Base-by-base conservation (phyloP, 2,888 invertebrate species). In the Synergus gifuensis region DNA sequence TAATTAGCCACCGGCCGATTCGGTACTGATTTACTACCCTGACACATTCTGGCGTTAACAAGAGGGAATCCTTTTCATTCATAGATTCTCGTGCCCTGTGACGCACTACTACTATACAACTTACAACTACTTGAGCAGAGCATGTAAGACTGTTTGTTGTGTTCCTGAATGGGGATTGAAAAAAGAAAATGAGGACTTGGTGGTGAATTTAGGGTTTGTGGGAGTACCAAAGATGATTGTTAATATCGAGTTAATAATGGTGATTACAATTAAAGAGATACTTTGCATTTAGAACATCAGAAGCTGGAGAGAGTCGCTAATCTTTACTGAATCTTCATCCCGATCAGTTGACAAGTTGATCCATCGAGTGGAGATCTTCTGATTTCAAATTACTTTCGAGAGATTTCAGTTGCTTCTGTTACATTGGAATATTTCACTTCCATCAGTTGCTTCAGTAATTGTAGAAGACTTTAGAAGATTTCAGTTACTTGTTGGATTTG, bases 51-150 rank as follows among this genome's bases (percentile, higher is more conserved):
- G 78, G 79, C 76, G 87, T 89, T 90, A 90, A 88, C 86, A 87
- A 88, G 86, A 88, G 87, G 44, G 63, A 89, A 89, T 89, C 89
- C 89, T 89, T 90, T 91, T 90, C 91, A 91, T 91, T 91, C 91
- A 91, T 90, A 87, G 88, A 89, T 89, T 87, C 86, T 86, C 87
- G 85, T 85, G 86, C 85, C 87, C 86, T 18, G 44, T 66, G 18
- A 66, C 22, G 42, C 42, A 40, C 44, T 66, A 40, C 64, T 46
- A 64, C 63, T 36, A 28, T 28, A 36, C 42, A 11, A 44, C 36
- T 66, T 42, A 36, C 49, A 73, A 49, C 18, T 42, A 42, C 18
- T 67, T 42, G 58, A 14, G 16, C 14, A 36, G 14, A 2, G 16
- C 14, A 22, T 60, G 58, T 60, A 12, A 66, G 36, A 16, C 14